Evolutionary conservation across 2,113 vertebrate genomes (phyloP).

Genomic region (Microcebus murinus): DNA sequence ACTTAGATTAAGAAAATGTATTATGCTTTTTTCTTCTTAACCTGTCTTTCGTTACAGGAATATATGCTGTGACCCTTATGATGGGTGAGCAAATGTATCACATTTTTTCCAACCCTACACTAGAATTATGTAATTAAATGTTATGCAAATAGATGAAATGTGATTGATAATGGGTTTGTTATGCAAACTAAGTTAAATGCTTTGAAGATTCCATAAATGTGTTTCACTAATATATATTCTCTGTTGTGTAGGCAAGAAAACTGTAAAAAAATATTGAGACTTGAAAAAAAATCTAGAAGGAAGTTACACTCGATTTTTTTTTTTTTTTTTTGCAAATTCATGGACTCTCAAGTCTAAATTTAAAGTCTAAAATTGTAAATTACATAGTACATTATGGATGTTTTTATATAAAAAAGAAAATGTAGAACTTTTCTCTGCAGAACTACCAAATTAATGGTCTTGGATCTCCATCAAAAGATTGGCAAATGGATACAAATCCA

Average conservation of each 20-base stretch:
- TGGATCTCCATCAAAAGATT: background rate
- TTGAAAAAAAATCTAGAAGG: background rate
- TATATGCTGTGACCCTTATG: background rate
- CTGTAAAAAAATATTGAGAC: background rate
- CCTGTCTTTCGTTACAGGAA: background rate
- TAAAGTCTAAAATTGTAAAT: background rate
- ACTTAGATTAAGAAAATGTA: background rate
- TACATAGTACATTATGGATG: background rate
- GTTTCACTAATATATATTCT: slow-evolving; percentile 21
- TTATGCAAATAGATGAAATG: slow-evolving; percentile 54
- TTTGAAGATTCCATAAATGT: slow-evolving; percentile 44
- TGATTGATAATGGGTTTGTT: slow-evolving; percentile 56
- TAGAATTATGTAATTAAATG: slow-evolving; percentile 58
- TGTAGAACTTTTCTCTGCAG: background rate
- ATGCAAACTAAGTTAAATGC: slow-evolving; percentile 56
- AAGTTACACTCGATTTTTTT: background rate
- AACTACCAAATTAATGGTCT: background rate
- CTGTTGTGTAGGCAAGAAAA: background rate
- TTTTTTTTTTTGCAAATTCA: background rate
- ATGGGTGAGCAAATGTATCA: background rate
- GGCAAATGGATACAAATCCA: background rate
- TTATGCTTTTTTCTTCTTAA: background rate
- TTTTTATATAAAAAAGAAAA: slow-evolving; percentile 36
- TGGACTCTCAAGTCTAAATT: slow-evolving; percentile 5
- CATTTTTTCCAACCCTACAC: background rate